phyloP scores from a whole-genome alignment of 2,113 vertebrate genomes.

The Pelecanoides urinatrix region DNA sequence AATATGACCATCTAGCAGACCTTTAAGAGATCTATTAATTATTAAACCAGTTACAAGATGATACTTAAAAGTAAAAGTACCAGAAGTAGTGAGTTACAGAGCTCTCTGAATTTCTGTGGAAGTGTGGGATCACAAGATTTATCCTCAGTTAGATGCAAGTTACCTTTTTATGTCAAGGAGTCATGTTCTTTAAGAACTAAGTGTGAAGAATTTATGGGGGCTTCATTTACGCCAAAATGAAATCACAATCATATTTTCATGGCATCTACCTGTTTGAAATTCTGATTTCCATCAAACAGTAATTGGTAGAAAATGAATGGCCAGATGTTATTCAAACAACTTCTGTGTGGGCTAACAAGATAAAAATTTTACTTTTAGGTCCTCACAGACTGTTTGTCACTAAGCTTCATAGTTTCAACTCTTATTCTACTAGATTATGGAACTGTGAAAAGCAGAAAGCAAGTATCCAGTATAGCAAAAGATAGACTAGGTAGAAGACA shows the following conservation, averaged over 20 bases:
- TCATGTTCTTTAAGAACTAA: not conserved
- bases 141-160: not conserved
- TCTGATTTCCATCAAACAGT: not conserved
- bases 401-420: not conserved
- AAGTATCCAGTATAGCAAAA: not conserved
- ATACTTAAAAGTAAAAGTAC: not conserved
- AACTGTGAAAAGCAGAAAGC: not conserved
- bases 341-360: not conserved
- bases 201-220: not conserved
- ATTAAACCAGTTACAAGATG: not conserved
- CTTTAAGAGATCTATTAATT: not conserved
- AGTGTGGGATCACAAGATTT: not conserved
- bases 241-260: not conserved
- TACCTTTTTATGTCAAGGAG: not conserved
- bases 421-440: not conserved
- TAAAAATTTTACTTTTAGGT: not conserved
- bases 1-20: not conserved
- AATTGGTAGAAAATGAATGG: not conserved
- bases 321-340: not conserved
- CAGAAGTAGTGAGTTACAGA: not conserved
- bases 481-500: not conserved
- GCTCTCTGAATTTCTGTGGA: not conserved
- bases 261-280: not conserved
- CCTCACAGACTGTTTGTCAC: not conserved
- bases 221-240: not conserved